phyloP scores from a whole-genome alignment of 2,797 vertebrate genomes.

The Acrossocheilus fasciatus region DNA sequence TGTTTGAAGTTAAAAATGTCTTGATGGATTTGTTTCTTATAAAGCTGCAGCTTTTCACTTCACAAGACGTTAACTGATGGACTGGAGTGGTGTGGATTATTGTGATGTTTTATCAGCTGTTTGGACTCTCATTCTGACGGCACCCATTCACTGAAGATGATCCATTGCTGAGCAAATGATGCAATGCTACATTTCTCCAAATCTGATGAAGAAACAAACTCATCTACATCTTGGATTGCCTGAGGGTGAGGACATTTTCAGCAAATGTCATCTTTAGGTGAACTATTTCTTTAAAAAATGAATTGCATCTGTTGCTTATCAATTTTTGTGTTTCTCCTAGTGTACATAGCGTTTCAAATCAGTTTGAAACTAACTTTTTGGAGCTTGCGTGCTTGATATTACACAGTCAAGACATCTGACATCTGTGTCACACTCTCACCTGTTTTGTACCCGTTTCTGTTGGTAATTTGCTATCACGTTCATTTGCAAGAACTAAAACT shows the following conservation, averaged over 20 bases:
- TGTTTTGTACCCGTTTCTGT: slow-evolving; percentile 20
- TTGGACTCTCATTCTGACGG: background rate
- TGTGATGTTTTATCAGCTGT: background rate
- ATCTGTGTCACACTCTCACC: slow-evolving; percentile 22
- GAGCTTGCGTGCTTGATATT: background rate
- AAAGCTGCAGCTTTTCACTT: background rate
- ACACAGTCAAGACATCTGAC: background rate
- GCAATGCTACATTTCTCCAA: background rate
- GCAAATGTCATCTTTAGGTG: background rate
- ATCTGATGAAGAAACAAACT: background rate
- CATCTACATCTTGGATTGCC: background rate
- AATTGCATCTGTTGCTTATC: background rate
- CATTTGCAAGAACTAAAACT: slow-evolving; percentile 47
- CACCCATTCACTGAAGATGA: background rate
- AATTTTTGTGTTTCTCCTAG: background rate
- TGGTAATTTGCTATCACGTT: slow-evolving; percentile 46
- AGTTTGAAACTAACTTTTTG: background rate
- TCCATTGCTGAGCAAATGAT: background rate
- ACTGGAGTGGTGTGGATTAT: background rate
- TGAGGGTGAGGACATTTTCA: background rate
- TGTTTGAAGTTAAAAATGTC: background rate
- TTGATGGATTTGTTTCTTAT: background rate
- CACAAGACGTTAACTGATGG: background rate
- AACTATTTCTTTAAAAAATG: background rate
- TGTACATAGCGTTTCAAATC: background rate